phyloP scores from a whole-genome alignment of 2,113 vertebrate species.

The Mirounga angustirostris region DNA sequence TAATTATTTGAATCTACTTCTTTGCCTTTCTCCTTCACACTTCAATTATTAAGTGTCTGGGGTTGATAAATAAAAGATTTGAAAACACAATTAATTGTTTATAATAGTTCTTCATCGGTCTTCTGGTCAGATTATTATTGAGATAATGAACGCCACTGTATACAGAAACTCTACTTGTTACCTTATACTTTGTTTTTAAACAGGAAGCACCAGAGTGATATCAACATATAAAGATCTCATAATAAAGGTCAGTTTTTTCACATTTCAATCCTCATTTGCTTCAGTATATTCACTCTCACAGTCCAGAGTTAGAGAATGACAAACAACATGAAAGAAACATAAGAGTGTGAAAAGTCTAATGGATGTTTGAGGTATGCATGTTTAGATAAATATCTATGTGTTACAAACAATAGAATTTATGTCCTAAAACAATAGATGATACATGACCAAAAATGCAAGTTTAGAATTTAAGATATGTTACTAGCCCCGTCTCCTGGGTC shows the following conservation, averaged over 20 bases:
- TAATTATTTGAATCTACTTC: slow-evolving; percentile 29
- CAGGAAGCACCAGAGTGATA: not conserved
- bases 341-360: too few species aligned
- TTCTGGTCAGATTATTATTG: not conserved
- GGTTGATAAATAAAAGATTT: not conserved
- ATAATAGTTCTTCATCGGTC: not conserved
- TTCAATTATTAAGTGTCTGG: not conserved
- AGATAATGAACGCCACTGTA: not conserved
- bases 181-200: not conserved
- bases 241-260: not conserved
- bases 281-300: not conserved
- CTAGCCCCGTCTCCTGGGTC: slow-evolving; percentile 8
- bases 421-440: not conserved
- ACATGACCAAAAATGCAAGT: slow-evolving; percentile 36
- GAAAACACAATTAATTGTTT: not conserved
- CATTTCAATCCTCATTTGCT: not conserved
- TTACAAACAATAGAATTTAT: not conserved
- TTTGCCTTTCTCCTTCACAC: slow-evolving; percentile 16
- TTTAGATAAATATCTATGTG: not conserved
- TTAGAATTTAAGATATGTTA: not conserved
- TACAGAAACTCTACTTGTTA: not conserved
- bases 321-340: not conserved
- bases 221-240: not conserved
- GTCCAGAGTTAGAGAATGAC: not conserved
- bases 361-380: not conserved